Base-by-base conservation (phyloP, 1,140 invertebrate genomes). In the Prorops nasuta region DNA sequence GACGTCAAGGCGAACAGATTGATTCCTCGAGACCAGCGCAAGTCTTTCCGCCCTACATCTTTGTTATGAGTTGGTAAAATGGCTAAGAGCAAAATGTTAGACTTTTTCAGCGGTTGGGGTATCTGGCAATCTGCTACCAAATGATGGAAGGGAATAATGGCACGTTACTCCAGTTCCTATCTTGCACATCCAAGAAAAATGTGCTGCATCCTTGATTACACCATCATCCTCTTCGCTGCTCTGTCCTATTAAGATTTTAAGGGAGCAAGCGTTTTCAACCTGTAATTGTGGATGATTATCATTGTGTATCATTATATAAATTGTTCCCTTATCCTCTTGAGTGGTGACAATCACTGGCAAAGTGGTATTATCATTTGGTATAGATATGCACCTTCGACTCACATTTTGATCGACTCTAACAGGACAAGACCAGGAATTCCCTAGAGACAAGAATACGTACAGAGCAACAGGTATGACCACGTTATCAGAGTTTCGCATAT, bases 261-360 rank as follows among this genome's bases (percentile, higher is more conserved):
- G 74, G 3, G 66, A 50, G 32, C 79, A 80, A 3, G 65, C 60
- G 56, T 84, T 84, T 51, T 82, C 74, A 18, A 84, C 71, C 4
- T 78, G 58, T 12, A 84, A 51, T 49, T 82, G 80, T 15, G 85
- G 85, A 64, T 81, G 72, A 9, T 75, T 57, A 61, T 88, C 84
- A 36, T 69, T 60, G 55, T 83, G 78, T 21, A 86, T 67, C 19
- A 81, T 77, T 28, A 87, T 66, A 49, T 79, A 86, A 0, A 77
- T 77, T 35, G 81, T 79, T 18, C 80, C 80, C 53, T 81, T 79
- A 12, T 79, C 74, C 56, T 83, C 78, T 61, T 81, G 78, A 2
- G 71, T 77, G 2, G 77, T 80, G 8, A 83, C 51, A 0, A 81
- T 73, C 7, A 82, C 51, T 3, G 82, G 79, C 18, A 81, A 53